Percentiles rank a stretch among this genome's conserved stretches.
Conservation (phyloP, 2,888 invertebrate genomes). For the Kuschelorhynchus macadamiae region DNA sequence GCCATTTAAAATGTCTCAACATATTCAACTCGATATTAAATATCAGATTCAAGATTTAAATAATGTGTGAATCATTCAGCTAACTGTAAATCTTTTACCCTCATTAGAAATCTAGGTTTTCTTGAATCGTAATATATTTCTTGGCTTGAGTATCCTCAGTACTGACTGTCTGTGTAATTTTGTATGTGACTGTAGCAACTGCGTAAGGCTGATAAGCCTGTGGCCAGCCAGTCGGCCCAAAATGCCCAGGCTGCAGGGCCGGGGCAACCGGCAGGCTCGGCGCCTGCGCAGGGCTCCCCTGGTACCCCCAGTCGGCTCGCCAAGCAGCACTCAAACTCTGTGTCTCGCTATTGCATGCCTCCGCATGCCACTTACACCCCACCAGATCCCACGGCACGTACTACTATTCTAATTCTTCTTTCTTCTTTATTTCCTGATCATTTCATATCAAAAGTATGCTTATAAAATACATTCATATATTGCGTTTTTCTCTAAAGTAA, state of each 20-base stretch:
- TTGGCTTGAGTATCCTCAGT: constrained; percentile 27
- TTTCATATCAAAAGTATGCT: constrained; percentile 18
- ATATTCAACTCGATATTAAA: too few relatives aligned
- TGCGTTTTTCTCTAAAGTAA: too few relatives aligned
- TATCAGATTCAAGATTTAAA: too few relatives aligned
- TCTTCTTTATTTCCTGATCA: constrained; percentile 44
- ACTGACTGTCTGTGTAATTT: constrained; percentile 65
- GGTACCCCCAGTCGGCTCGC: constrained; percentile 68
- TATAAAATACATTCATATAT: too few relatives aligned
- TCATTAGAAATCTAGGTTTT: background rate
- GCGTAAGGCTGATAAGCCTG: constrained; percentile 69
- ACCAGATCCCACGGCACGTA: constrained; percentile 76
- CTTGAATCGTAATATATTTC: constrained; percentile 5
- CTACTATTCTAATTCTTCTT: constrained; percentile 60
- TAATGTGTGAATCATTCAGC: too few relatives aligned
- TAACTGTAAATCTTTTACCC: too few relatives aligned
- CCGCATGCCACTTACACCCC: constrained; percentile 75
- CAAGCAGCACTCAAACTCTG: constrained; percentile 69
- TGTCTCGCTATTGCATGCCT: constrained; percentile 75
- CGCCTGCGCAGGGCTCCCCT: constrained; percentile 62
- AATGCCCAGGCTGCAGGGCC: constrained; percentile 54
- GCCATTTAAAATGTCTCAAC: too few relatives aligned
- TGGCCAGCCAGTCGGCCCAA: constrained; percentile 63
- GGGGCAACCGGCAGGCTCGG: constrained; percentile 44
- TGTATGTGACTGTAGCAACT: constrained; percentile 69